Base-by-base conservation (phyloP, 2,888 invertebrate genomes). In the Bugula neritina region DNA sequence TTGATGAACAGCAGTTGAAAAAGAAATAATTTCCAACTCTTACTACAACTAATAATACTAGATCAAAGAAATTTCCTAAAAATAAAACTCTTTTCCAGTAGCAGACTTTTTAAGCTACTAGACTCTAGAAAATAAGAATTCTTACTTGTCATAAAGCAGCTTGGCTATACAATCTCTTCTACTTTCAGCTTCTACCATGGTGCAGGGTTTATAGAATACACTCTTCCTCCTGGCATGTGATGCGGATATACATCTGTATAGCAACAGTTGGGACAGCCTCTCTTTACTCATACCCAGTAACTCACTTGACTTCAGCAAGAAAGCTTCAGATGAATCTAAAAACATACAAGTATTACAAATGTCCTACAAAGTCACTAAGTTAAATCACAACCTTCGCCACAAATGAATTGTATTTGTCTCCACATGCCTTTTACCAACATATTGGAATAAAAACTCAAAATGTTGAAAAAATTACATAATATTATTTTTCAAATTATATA, bases 121-220 rank as follows among this genome's bases (percentile, higher is more conserved):
- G n/a, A n/a, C n/a, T n/a, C n/a, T n/a, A n/a, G n/a, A n/a, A n/a
- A n/a, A n/a, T n/a, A n/a, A n/a, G n/a, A 43, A 10, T 17, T 58
- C 72, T 23, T 34, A 81, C 81, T 77, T 78, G 57, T 77, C 76
- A 73, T 81, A 82, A 31, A 82, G 73, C n/a, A 80, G 72, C 75
- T 78, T 82, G 35, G 79, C 77, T 17, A 81, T 75, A 73, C 80
- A 80, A 73, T 81, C 80, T 34, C 79, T 69, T 1, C 82, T 75
- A 71, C 75, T 77, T 54, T 74, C 71, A 0, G 79, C 78, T 72
- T 81, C 80, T 2, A 70, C 63, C 35, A 75, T 72, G 1, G 75
- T 74, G n/a, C 81, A 78, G 1, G 81, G 80, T 73, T 79, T 81
- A 27, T 79, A 74, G 75, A 79, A 81, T 31, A 82, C 75, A 73